Conservation (phyloP, 2,113 vertebrate genomes). For the Echinops telfairi region DNA sequence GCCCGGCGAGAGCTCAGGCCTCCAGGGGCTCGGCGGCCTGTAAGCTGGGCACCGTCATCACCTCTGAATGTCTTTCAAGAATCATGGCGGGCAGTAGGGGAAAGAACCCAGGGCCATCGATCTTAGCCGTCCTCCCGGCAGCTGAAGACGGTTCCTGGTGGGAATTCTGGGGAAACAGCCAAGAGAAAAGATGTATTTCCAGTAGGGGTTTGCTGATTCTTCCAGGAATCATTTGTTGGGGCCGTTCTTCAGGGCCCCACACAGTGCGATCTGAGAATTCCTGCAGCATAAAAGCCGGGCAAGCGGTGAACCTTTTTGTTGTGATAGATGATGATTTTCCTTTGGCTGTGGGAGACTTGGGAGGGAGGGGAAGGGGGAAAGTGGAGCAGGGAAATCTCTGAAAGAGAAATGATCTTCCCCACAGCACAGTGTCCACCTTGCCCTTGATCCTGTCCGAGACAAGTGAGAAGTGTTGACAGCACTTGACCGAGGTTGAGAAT, state of each 20-base stretch:
- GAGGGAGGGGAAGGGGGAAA: not conserved
- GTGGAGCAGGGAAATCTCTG: conserved; percentile 26
- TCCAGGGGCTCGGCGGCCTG: conserved; percentile 50
- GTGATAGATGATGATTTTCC: conserved; percentile 70
- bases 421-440: not conserved
- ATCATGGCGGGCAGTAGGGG: conserved; percentile 32
- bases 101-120: conserved; percentile 75
- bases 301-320: conserved; percentile 60
- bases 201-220: conserved; percentile 76
- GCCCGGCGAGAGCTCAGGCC: not conserved
- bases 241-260: conserved; percentile 76
- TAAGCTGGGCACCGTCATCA: conserved; percentile 63
- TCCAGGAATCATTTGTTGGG: conserved; percentile 80
- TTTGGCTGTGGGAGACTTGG: conserved; percentile 7
- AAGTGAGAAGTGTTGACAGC: conserved; percentile 49
- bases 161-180: conserved; percentile 80
- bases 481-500: not conserved
- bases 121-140: conserved; percentile 58
- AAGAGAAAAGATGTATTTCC: conserved; percentile 81
- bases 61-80: conserved; percentile 68
- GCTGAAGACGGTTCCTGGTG: conserved; percentile 63
- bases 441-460: conserved; percentile 63
- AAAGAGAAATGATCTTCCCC: conserved; percentile 47
- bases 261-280: conserved; percentile 79
- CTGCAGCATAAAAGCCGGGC: conserved; percentile 61